These are phyloP conservation scores for Alectoris magna DNA, from an alignment of 2,797 vertebrate species.

Conservation along the genomic window DNA sequence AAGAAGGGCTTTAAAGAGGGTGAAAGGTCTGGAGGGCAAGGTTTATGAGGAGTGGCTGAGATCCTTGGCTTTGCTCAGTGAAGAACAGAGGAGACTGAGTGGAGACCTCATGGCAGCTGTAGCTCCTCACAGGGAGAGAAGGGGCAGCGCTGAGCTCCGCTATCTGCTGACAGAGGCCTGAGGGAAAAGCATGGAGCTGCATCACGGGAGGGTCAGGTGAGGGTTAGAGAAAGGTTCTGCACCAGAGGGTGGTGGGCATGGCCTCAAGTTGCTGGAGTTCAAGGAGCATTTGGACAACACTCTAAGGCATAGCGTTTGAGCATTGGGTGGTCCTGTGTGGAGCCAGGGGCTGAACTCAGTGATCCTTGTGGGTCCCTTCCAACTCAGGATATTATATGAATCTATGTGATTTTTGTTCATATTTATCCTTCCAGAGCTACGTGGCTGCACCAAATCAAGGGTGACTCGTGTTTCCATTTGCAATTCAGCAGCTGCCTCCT, in stretches of 20 bases:
- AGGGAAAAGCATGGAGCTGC: neutral
- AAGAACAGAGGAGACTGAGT: neutral
- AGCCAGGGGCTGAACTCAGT: neutral
- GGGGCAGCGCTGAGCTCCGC: neutral
- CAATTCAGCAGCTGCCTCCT: slow-evolving; percentile 38
- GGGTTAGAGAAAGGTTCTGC: neutral
- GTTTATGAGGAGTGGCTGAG: neutral
- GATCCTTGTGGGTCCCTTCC: neutral
- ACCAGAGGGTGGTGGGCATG: neutral
- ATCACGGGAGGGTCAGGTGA: neutral
- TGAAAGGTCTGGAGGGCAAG: neutral
- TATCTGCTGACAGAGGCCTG: neutral
- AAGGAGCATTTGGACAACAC: neutral
- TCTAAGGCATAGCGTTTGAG: neutral
- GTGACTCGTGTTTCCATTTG: slow-evolving; percentile 31
- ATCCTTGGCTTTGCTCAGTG: neutral
- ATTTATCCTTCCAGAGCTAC: neutral
- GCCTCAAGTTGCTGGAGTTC: neutral
- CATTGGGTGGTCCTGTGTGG: neutral
- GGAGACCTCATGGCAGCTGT: neutral
- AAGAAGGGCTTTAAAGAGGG: neutral
- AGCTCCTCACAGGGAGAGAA: neutral
- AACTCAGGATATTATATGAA: neutral
- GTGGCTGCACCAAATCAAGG: neutral
- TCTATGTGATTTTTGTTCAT: neutral